Evolutionary conservation across 2,797 vertebrate species (phyloP), one percentile per base, ranked within the genome.

Genomic region (Esox lucius): DNA sequence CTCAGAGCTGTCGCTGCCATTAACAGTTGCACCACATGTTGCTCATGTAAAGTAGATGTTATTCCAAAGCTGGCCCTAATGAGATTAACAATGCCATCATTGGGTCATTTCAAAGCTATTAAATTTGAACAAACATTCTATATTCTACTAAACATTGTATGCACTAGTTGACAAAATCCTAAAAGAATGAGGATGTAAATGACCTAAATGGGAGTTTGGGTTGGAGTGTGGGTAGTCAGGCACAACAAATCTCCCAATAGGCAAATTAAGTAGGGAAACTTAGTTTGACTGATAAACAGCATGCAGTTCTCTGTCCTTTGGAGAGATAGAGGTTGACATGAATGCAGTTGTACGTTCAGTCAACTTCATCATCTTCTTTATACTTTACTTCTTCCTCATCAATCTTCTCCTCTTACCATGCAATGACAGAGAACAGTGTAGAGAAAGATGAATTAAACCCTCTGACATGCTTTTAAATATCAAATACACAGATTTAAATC

Each of bases 221-320:
- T 31, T 31, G 28, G 28, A 31, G 28, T 31, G 28, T 31, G 28
- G 28, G 28, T 31, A 31, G 28, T 31, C 28, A 31, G 28, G 28
- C 28, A 31, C 28, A 35, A 35, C 15, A 39, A 11, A 33, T 67
- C n/a, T 33, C 17, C 28, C 8, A 67, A n/a, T 67, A 3, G 65
- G 19, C 65, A 31, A 69, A 69, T 69, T 48, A 69, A 62, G 68
- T 13, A 69, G 1, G 67, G n/a, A 75, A 76, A 69, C 70, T 80
- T 71, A 82, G 74, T 42, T 48, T 74, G 75, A 64, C 80, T 80
- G 75, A 80, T 80, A 51, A 33, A 26, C 19, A 16, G 56, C 22
- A 42, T 17, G 35, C 46, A 15, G 31, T 2, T 15, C 24, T 31
- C 46, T 49, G 46, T 31, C 31, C 28, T 31, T 31, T 31, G 28